Evolutionary conservation across 2,113 vertebrate species (phyloP).

Genomic region (Tylochromis polylepis): DNA sequence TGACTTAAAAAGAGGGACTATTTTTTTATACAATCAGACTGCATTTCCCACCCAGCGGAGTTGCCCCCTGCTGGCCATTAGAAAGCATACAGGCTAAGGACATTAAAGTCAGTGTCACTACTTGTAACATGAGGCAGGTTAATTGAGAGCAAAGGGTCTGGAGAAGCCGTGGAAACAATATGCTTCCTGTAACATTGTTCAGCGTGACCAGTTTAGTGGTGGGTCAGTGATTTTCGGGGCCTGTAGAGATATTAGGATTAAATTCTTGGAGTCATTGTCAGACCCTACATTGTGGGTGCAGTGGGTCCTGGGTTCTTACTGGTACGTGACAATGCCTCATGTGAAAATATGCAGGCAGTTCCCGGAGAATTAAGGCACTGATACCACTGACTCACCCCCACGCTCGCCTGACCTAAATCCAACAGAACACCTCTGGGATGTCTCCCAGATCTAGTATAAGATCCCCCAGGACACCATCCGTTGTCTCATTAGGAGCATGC

Average conservation of each 20-base stretch:
- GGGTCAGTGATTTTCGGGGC: neutral
- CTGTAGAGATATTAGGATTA: neutral
- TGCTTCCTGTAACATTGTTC: neutral
- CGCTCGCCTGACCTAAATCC: neutral
- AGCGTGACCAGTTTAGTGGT: neutral
- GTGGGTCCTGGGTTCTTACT: neutral
- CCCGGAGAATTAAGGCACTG: neutral
- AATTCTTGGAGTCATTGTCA: neutral
- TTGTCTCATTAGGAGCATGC: neutral
- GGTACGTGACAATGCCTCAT: neutral
- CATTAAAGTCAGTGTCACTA: neutral
- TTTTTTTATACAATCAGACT: neutral
- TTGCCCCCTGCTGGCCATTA: neutral
- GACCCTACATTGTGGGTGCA: neutral
- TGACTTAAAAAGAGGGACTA: neutral
- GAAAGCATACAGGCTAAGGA: accelerated
- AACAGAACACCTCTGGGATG: neutral
- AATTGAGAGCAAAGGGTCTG: neutral
- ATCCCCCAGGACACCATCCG: neutral
- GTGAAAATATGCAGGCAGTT: neutral
- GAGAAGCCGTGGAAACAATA: neutral
- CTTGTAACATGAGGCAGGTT: neutral
- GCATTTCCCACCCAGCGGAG: neutral
- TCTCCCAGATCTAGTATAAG: neutral
- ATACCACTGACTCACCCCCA: neutral